Percentiles rank a stretch among this genome's conserved stretches.
phyloP scores from a whole-genome alignment of 2,888 invertebrate species.

The Caenorhabditis zanzibari region DNA sequence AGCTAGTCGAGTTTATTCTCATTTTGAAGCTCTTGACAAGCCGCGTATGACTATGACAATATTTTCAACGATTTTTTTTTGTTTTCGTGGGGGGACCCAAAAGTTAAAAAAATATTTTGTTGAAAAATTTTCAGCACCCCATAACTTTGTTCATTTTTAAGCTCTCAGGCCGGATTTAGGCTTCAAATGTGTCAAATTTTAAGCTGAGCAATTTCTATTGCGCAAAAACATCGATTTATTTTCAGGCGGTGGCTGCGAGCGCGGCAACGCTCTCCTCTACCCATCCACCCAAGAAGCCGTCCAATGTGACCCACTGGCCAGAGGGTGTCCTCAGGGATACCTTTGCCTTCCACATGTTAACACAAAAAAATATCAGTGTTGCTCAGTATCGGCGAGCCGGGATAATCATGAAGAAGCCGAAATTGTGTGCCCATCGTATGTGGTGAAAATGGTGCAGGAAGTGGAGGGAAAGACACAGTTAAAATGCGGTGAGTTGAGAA shows the following conservation, averaged over 20 bases:
- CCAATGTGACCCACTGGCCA: constrained; percentile 68
- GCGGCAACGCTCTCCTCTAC: constrained; percentile 70
- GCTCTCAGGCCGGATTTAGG: too few relatives aligned
- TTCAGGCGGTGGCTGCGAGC: constrained; percentile 69
- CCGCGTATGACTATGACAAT: too few relatives aligned
- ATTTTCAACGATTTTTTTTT: too few relatives aligned
- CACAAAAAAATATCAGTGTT: constrained; percentile 70
- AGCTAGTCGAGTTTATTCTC: too few relatives aligned
- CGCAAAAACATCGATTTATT: background rate
- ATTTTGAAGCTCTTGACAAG: too few relatives aligned
- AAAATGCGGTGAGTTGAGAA: constrained; percentile 52
- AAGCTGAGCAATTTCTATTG: background rate
- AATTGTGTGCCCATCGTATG: constrained; percentile 69
- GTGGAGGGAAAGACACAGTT: constrained; percentile 63
- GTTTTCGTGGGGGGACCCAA: too few relatives aligned
- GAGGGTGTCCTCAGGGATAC: constrained; percentile 70
- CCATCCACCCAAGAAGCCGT: constrained; percentile 72
- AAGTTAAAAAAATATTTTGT: background rate
- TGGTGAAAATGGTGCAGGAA: constrained; percentile 69
- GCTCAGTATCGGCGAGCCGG: constrained; percentile 65
- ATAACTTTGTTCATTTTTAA: too few relatives aligned
- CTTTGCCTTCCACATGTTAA: constrained; percentile 66
- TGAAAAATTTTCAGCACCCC: background rate
- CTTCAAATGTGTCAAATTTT: background rate
- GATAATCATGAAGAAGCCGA: constrained; percentile 56